Evolutionary conservation across 2,888 invertebrate species (phyloP), one percentile per base, ranked within the genome.

Genomic region (Phyllotreta cruciferae): DNA sequence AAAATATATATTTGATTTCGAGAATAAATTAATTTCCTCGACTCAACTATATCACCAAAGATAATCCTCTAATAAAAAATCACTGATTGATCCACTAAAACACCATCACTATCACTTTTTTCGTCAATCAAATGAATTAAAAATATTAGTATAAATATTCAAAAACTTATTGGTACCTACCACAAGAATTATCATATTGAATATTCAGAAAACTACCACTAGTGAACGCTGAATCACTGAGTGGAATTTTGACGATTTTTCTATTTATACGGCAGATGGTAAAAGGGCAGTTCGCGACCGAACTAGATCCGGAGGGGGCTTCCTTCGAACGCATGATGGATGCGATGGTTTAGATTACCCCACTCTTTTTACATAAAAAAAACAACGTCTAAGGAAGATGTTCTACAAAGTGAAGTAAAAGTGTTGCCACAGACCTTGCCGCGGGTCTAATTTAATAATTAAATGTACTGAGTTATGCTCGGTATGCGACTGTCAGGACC

Each of bases 111-210:
- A 49, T 55, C 63, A 69, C 70, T 62, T 41, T 13, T 38, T 50
- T 36, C 41, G 6, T 38, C 45, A 36, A 54, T 38, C 62, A 50
- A 45, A 41, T 35, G 34, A 13, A 35, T 8, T 6, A 13, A 52
- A 42, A 37, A 39, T 35, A 65, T 71, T 13, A 37, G n/a, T 49
- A 38, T 11, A 57, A 50, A 50, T 41, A 24, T 24, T 24, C 24
- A 39, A 55, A 50, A 38, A 39, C 8, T 14, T 39, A n/a, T 41
- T 34, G 36, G 36, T 60, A 75, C 75, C 72, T 74, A 75, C 75
- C 75, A 74, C 75, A 55, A 75, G 71, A 71, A 73, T 67, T 67
- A 70, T 74, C 75, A 75, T 75, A 57, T 60, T 70, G 45, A 42
- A 58, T 54, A 57, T 66, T 60, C 44, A 42, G 54, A 57, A 54